Evolutionary conservation across 2,797 vertebrate species (phyloP).

Genomic region (Tachyglossus aculeatus): DNA sequence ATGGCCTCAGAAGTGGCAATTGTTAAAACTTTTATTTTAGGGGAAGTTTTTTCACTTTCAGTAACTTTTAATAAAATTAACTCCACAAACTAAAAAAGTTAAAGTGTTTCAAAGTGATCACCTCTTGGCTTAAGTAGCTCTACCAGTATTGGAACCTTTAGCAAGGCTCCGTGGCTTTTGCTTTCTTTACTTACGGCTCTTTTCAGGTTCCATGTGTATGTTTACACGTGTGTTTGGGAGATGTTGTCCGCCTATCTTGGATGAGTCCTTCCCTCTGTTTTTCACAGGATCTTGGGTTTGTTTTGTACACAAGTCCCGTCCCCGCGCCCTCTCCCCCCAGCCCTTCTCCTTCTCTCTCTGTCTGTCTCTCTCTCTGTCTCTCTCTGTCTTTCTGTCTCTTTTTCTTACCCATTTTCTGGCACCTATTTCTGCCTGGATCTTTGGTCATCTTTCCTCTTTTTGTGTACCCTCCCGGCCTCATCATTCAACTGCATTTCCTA

Average conservation of each 20-base stretch:
- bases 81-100: background rate
- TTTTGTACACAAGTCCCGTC: no score
- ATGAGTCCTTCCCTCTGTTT: no score
- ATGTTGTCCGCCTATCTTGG: background rate
- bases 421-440: background rate
- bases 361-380: slow-evolving; percentile 1
- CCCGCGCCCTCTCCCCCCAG: no score
- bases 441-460: background rate
- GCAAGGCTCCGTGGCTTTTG: background rate
- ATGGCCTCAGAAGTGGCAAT: background rate
- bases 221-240: background rate
- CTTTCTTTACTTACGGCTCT: background rate
- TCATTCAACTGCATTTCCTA: background rate
- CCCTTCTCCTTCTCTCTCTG: background rate
- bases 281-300: no score
- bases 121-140: background rate
- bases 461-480: background rate
- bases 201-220: background rate
- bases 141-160: background rate
- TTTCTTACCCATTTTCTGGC: background rate
- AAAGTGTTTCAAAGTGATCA: background rate
- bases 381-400: background rate
- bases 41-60: slow-evolving; percentile 3
- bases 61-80: slow-evolving; percentile 10
- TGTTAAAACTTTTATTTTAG: slow-evolving; percentile 8